Percentiles rank a stretch among this genome's conserved stretches.
These are phyloP conservation scores for Scaptomyza hsui DNA, from an alignment of 1,140 invertebrate species.

Conservation along the genomic window DNA sequence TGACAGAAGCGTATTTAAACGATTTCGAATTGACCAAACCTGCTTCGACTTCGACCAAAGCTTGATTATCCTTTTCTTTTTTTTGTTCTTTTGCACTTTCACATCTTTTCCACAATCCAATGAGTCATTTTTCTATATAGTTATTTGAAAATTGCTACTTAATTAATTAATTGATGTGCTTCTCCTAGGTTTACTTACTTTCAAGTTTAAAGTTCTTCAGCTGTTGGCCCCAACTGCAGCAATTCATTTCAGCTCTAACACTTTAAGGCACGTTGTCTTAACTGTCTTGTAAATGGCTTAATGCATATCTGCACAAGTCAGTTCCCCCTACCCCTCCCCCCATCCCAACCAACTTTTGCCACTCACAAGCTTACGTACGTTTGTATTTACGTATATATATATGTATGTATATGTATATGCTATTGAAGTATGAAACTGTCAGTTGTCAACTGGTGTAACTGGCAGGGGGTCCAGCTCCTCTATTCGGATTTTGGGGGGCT, in stretches of 20 bases:
- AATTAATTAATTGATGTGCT: too few species aligned
- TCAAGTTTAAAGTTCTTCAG: neutral
- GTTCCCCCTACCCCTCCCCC: too few species aligned
- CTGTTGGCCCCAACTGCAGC: neutral
- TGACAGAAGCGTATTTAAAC: conserved; percentile 46
- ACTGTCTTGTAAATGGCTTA: neutral
- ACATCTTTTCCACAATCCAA: too few species aligned
- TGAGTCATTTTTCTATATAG: too few species aligned
- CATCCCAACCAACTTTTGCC: too few species aligned
- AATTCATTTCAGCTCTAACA: neutral
- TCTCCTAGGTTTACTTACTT: neutral
- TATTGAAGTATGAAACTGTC: conserved; percentile 9
- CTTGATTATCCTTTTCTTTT: neutral
- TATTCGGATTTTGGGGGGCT: conserved; percentile 5
- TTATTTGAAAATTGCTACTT: too few species aligned
- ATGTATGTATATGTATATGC: too few species aligned
- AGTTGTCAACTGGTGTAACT: neutral
- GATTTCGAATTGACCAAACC: conserved; percentile 26
- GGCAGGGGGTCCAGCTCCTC: neutral
- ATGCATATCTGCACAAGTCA: neutral
- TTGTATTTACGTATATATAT: too few species aligned
- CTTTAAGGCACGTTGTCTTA: neutral
- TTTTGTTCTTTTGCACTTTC: neutral
- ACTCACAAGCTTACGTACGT: too few species aligned
- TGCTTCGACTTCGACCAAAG: neutral